A percentile compares a stretch with the other conserved stretches of the same genome.
These are phyloP conservation scores for Drosophila vallismaia DNA, from an alignment of 2,888 invertebrate species.

Conservation along the genomic window DNA sequence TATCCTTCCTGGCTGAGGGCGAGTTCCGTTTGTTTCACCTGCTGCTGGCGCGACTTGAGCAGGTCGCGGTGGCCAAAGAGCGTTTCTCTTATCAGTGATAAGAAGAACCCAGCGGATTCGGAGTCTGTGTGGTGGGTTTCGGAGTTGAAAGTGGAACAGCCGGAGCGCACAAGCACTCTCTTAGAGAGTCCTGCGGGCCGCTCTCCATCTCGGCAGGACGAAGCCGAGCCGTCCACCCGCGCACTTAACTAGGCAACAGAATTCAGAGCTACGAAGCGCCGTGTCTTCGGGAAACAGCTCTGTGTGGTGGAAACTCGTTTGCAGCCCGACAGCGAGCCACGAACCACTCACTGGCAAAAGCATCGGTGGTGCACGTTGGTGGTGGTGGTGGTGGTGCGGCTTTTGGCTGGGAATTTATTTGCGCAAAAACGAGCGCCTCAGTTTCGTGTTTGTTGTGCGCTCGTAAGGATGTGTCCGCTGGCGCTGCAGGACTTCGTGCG, in stretches of 20 bases:
- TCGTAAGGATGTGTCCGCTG: slow-evolving; percentile 82
- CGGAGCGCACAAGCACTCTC: slow-evolving; percentile 8
- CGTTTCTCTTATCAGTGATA: slow-evolving; percentile 53
- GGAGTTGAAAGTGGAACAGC: slow-evolving; percentile 47
- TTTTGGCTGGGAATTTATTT: slow-evolving; percentile 68
- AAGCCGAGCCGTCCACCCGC: slow-evolving; percentile 46
- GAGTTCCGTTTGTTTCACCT: not conserved
- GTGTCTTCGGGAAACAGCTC: slow-evolving; percentile 18
- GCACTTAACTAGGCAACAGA: slow-evolving; percentile 51
- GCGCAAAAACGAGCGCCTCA: slow-evolving; percentile 79
- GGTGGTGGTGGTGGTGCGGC: slow-evolving; percentile 17
- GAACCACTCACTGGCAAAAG: slow-evolving; percentile 16
- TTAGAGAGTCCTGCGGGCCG: slow-evolving; percentile 4
- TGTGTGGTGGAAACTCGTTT: slow-evolving; percentile 25
- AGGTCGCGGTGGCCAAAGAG: slow-evolving; percentile 15
- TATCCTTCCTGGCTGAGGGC: not conserved
- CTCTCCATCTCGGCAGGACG: slow-evolving; percentile 36
- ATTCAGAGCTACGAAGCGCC: slow-evolving; percentile 9
- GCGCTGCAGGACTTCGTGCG: slow-evolving; percentile 74
- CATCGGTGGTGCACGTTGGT: slow-evolving; percentile 1
- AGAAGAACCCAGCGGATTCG: slow-evolving; percentile 42
- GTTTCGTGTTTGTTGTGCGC: slow-evolving; percentile 83
- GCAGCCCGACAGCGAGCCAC: slow-evolving; percentile 38
- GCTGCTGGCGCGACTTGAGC: slow-evolving; percentile 11
- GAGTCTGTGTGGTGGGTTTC: slow-evolving; percentile 57